These are phyloP conservation scores for Tiphia femorata DNA, from an alignment of 2,888 invertebrate species.

Conservation along the genomic window DNA sequence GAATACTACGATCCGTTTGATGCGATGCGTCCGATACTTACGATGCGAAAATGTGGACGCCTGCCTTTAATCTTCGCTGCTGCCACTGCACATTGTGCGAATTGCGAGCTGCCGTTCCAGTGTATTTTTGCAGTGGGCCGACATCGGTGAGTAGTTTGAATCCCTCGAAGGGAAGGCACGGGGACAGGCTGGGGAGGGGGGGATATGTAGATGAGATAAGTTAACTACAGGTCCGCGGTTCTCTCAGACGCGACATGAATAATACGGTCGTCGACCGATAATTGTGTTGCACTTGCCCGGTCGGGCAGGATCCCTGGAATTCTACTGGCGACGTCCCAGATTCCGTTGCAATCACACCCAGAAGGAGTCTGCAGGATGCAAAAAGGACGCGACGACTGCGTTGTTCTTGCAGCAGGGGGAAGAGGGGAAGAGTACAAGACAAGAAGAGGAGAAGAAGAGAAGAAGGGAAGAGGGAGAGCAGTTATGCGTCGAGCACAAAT, in stretches of 20 bases:
- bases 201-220: constrained; percentile 59
- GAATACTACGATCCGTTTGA: no score
- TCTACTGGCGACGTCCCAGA: constrained; percentile 43
- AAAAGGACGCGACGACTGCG: no score
- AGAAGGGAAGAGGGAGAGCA: no score
- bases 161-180: constrained; percentile 35
- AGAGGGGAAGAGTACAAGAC: no score
- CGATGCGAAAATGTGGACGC: no score
- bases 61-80: no score
- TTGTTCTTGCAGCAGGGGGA: no score
- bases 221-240: constrained; percentile 55
- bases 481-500: no score
- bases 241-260: constrained; percentile 53
- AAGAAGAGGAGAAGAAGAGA: no score
- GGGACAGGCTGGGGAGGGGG: constrained; percentile 39
- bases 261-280: constrained; percentile 57
- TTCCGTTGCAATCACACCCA: constrained; percentile 36
- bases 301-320: constrained; percentile 50
- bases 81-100: no score
- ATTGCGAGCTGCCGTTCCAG: background rate
- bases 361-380: no score
- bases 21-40: no score
- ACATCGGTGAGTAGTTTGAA: constrained; percentile 27
- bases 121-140: background rate
- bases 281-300: constrained; percentile 57